Evolutionary conservation across 2,113 vertebrate species (phyloP).

Genomic region (Desmodus rotundus): DNA sequence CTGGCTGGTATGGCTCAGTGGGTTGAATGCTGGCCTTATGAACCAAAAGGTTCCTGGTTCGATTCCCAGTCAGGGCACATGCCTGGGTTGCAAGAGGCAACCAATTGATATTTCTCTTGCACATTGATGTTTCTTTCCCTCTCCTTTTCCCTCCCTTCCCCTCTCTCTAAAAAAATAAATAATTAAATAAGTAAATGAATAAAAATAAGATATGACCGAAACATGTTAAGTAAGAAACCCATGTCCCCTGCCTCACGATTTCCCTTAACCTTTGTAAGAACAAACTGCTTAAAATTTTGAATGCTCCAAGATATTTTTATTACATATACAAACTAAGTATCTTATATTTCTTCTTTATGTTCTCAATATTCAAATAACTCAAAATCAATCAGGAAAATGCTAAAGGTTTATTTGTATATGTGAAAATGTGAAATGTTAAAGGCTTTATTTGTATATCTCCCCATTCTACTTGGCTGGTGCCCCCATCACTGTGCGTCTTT

Average conservation of each 20-base stretch:
- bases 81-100: no score
- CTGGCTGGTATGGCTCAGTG: no score
- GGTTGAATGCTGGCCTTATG: no score
- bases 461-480: not conserved
- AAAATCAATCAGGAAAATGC: not conserved
- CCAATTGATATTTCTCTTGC: no score
- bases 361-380: not conserved
- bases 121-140: no score
- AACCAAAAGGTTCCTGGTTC: no score
- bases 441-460: not conserved
- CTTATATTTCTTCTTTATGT: conserved; percentile 24
- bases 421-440: no score
- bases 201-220: not conserved
- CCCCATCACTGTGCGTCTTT: not conserved
- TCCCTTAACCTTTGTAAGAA: not conserved
- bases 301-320: not conserved
- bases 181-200: no score
- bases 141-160: no score
- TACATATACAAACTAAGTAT: not conserved
- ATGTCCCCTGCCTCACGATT: not conserved
- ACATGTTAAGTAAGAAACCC: not conserved
- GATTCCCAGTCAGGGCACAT: no score
- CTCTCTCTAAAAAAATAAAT: no score
- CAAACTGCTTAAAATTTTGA: not conserved
- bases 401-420: no score